These are phyloP conservation scores for Meloidogyne floridensis DNA, from an alignment of 1,140 invertebrate species.

Conservation along the genomic window DNA sequence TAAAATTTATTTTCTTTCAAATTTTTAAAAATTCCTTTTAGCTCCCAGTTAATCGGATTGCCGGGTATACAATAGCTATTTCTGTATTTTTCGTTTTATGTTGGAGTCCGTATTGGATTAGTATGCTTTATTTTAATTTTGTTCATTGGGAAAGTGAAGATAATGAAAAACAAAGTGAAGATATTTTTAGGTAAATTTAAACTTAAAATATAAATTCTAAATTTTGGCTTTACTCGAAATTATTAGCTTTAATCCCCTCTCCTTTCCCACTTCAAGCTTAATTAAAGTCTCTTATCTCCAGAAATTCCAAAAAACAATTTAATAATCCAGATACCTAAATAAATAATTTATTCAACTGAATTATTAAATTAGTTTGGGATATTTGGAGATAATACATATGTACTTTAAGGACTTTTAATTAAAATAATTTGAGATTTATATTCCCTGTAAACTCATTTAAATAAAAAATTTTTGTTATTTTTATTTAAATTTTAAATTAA, in stretches of 20 bases:
- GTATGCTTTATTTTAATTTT: constrained; percentile 49
- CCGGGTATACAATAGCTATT: constrained; percentile 63
- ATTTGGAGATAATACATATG: too few species aligned
- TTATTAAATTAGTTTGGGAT: too few species aligned
- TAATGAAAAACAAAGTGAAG: constrained; percentile 31
- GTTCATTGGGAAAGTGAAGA: constrained; percentile 33
- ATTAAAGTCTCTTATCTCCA: not conserved
- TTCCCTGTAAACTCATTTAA: too few species aligned
- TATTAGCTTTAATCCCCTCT: too few species aligned
- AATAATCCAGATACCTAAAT: not conserved
- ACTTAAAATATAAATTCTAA: too few species aligned
- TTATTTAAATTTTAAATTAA: too few species aligned
- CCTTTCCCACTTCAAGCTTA: too few species aligned
- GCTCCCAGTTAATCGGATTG: constrained; percentile 58
- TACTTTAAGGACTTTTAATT: too few species aligned
- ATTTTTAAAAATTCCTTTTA: constrained; percentile 26
- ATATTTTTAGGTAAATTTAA: constrained; percentile 19
- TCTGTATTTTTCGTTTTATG: constrained; percentile 62
- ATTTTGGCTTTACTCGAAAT: too few species aligned
- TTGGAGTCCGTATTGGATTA: constrained; percentile 56
- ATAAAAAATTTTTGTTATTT: too few species aligned
- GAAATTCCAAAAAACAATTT: not conserved
- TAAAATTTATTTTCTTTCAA: constrained; percentile 2
- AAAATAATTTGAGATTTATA: too few species aligned
- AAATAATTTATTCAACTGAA: too few species aligned